phyloP scores from a whole-genome alignment of 2,113 vertebrate species.

The Heloderma charlesbogerti region DNA sequence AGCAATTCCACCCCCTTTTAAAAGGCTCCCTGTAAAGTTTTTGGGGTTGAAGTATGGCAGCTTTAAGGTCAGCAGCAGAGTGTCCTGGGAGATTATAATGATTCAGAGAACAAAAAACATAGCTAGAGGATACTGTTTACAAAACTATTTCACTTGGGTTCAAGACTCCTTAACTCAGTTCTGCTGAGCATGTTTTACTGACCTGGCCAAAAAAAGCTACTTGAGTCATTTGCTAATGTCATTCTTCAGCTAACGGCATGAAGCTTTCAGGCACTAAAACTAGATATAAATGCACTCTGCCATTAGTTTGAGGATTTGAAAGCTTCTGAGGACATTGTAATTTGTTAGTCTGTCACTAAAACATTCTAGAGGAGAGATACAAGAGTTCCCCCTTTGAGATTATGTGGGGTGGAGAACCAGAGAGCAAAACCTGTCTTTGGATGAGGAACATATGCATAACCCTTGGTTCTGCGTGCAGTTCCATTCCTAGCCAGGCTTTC shows the following conservation, averaged over 20 bases:
- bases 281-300: neutral
- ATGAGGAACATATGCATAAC: too few relatives aligned
- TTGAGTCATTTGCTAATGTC: neutral
- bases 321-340: neutral
- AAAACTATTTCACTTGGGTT: slow-evolving; percentile 13
- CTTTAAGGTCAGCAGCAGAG: neutral
- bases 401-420: neutral
- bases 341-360: neutral
- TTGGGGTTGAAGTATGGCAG: neutral
- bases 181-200: neutral
- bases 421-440: neutral
- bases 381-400: neutral
- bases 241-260: neutral
- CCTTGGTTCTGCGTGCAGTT: too few relatives aligned
- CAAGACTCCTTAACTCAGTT: neutral
- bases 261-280: slow-evolving; percentile 18
- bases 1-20: neutral
- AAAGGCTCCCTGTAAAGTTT: neutral
- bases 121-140: neutral
- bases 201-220: neutral
- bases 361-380: neutral
- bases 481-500: neutral
- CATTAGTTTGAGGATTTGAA: neutral
- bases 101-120: neutral
- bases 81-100: neutral